Percentiles rank a stretch among this genome's conserved stretches.
Evolutionary conservation across 2,888 invertebrate species (phyloP).

Genomic region (Dioctria rufipes): DNA sequence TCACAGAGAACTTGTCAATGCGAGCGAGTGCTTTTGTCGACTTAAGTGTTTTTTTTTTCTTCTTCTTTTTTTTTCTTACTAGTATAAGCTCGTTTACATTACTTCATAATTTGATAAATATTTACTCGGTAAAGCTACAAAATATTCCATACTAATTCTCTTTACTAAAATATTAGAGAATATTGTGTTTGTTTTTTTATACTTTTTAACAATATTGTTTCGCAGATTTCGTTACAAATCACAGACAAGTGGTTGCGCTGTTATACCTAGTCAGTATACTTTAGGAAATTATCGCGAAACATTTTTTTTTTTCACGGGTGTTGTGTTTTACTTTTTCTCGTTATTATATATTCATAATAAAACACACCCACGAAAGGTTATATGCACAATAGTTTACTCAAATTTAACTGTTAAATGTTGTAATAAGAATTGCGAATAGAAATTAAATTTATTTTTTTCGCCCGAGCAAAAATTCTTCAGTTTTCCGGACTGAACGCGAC

Average conservation of each 20-base stretch:
- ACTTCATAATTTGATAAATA: neutral
- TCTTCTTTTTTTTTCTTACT: neutral
- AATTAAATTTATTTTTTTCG: neutral
- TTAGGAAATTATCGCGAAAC: constrained; percentile 6
- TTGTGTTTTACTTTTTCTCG: constrained; percentile 1
- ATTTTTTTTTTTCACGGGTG: neutral
- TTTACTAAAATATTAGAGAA: constrained; percentile 7
- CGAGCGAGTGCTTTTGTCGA: constrained; percentile 31
- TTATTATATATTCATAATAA: constrained; percentile 18
- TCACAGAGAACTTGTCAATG: constrained; percentile 45
- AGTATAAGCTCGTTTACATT: neutral
- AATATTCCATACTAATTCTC: constrained; percentile 1
- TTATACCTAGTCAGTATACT: neutral
- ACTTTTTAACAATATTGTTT: constrained; percentile 7
- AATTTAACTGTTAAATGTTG: constrained; percentile 14
- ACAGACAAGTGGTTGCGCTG: constrained; percentile 43
- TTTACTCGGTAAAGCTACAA: neutral
- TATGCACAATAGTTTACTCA: constrained; percentile 7
- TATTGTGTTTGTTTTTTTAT: neutral
- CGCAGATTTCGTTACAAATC: constrained; percentile 30
- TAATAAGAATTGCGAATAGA: neutral
- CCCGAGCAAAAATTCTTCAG: constrained; percentile 32
- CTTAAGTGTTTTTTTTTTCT: constrained; percentile 1
- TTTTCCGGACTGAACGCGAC: constrained; percentile 55
- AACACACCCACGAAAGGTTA: neutral